These are phyloP conservation scores for Rhizomys pruinosus DNA, from an alignment of 2,113 vertebrate species.

Conservation along the genomic window DNA sequence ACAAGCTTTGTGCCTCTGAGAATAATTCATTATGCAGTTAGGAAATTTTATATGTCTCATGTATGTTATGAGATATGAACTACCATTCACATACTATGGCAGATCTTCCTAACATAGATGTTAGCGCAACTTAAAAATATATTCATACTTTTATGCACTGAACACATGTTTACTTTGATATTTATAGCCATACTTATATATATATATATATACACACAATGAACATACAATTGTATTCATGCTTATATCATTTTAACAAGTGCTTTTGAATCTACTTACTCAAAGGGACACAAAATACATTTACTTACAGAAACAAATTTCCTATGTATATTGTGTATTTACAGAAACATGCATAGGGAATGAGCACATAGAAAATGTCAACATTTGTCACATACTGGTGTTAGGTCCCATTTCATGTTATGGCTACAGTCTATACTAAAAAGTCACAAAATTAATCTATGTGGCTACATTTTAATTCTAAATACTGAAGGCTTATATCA, in stretches of 20 bases:
- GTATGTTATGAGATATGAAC: background rate
- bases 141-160: slow-evolving; percentile 39
- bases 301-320: slow-evolving; percentile 54
- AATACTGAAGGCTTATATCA: slow-evolving; percentile 53
- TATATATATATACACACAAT: slow-evolving; percentile 34
- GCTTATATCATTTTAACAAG: slow-evolving; percentile 62
- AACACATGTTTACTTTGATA: slow-evolving; percentile 61
- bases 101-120: slow-evolving; percentile 26
- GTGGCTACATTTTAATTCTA: slow-evolving; percentile 67
- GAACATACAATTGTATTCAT: slow-evolving; percentile 63
- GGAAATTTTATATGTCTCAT: background rate
- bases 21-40: background rate
- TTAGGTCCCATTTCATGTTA: slow-evolving; percentile 77
- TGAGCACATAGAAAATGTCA: slow-evolving; percentile 45
- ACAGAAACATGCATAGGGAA: slow-evolving; percentile 73
- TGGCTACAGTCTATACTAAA: slow-evolving; percentile 67
- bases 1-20: slow-evolving; percentile 48
- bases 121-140: slow-evolving; percentile 61
- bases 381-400: slow-evolving; percentile 74
- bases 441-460: slow-evolving; percentile 65
- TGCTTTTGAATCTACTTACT: slow-evolving; percentile 54
- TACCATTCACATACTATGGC: background rate
- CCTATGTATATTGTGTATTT: slow-evolving; percentile 40
- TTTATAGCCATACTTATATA: slow-evolving; percentile 54
- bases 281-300: slow-evolving; percentile 61